A percentile compares a stretch with the other conserved stretches of the same genome.
These are phyloP conservation scores for Apis cerana DNA, from an alignment of 1,140 invertebrate species.

Conservation along the genomic window DNA sequence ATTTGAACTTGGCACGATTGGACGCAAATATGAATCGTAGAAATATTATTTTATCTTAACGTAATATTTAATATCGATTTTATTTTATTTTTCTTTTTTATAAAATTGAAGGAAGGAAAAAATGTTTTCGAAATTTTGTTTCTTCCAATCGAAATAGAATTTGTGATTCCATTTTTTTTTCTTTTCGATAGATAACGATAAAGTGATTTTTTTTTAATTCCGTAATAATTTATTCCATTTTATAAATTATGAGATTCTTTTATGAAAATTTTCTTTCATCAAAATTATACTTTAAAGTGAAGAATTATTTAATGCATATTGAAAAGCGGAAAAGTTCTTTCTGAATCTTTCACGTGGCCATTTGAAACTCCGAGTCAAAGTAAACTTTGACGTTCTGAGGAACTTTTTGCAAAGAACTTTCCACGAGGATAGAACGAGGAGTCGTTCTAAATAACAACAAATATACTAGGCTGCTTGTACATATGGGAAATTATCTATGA, in stretches of 20 bases:
- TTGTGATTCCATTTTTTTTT: too few relatives aligned
- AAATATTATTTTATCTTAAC: too few relatives aligned
- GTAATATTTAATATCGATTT: too few relatives aligned
- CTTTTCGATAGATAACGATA: too few relatives aligned
- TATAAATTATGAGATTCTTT: not conserved
- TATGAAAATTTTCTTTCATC: not conserved
- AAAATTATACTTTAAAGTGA: not conserved
- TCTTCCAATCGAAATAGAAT: too few relatives aligned
- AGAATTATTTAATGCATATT: conserved; percentile 15
- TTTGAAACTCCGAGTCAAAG: conserved; percentile 22
- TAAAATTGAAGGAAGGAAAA: too few relatives aligned
- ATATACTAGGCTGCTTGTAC: not conserved
- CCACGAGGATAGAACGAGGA: not conserved
- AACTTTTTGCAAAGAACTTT: conserved; percentile 23
- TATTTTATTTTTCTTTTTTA: too few relatives aligned
- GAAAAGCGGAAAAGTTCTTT: not conserved
- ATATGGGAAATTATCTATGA: not conserved
- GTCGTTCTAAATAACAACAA: conserved; percentile 20
- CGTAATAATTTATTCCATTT: not conserved
- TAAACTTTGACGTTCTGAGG: conserved; percentile 9
- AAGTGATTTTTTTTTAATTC: too few relatives aligned
- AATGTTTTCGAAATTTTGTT: too few relatives aligned
- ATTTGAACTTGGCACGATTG: too few relatives aligned
- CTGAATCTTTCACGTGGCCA: conserved; percentile 30
- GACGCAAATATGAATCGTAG: too few relatives aligned